A percentile compares a stretch with the other conserved stretches of the same genome.
phyloP scores from a whole-genome alignment of 2,888 invertebrate species.

The Chymomyza fuscimana region DNA sequence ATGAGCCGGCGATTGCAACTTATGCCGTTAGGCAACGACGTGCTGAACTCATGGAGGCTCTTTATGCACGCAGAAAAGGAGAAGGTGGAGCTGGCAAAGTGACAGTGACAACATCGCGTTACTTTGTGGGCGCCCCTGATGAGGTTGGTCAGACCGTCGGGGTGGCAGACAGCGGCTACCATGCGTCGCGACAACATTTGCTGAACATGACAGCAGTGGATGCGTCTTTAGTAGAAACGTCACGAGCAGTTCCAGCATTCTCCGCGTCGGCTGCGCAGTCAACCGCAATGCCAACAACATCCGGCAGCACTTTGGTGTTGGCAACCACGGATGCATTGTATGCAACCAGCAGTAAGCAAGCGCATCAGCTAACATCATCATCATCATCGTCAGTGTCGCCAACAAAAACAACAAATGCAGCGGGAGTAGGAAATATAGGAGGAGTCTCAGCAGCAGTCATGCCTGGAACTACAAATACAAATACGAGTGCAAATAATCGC shows the following conservation, averaged over 20 bases:
- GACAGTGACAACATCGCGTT: conserved; percentile 19
- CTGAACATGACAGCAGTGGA: conserved; percentile 23
- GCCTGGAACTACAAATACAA: conserved; percentile 34
- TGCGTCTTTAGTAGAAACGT: conserved; percentile 16
- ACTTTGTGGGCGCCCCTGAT: background rate
- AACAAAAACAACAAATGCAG: conserved; percentile 32
- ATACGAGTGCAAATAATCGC: conserved; percentile 63
- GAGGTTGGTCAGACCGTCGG: conserved; percentile 10
- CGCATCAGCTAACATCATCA: conserved; percentile 24
- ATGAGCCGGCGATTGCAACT: conserved; percentile 26
- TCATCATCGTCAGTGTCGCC: conserved; percentile 39
- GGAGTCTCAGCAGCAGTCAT: conserved; percentile 35
- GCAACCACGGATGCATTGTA: conserved; percentile 48
- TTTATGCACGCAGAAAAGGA: conserved; percentile 29
- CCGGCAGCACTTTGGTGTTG: conserved; percentile 4
- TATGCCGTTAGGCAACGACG: conserved; percentile 45
- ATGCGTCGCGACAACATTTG: conserved; percentile 20
- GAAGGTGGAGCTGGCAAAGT: conserved; percentile 29
- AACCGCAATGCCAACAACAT: conserved; percentile 25
- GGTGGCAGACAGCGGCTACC: background rate
- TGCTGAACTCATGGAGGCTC: conserved; percentile 59
- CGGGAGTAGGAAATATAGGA: conserved; percentile 32
- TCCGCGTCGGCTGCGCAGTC: background rate
- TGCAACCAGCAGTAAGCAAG: conserved; percentile 57
- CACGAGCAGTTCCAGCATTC: conserved; percentile 24